Base-by-base conservation (phyloP, 2,113 vertebrate species). In the Aspiorhynchus laticeps region DNA sequence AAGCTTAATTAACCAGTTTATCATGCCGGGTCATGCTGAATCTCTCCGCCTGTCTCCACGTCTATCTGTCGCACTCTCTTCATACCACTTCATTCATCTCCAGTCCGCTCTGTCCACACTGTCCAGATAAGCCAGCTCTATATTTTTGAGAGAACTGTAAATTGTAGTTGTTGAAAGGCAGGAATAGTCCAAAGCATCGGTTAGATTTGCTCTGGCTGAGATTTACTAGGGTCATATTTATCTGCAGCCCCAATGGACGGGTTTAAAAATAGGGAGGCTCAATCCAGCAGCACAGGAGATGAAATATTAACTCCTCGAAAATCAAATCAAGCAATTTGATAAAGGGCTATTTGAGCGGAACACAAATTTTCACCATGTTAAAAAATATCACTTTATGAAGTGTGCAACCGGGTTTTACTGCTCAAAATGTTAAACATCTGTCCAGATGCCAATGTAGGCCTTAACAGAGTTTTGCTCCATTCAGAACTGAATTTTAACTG, bases 1-100 rank as follows among this genome's bases (percentile, higher is more conserved):
- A 43, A 71, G n/a, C 53, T 83, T 86, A 88, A 90, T 89, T 88
- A 89, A 86, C 43, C 83, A 73, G 85, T 91, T 90, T 69, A 86
- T 90, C 85, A 86, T 81, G 77, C 26, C 38, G 65, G 75, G 46
- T 65, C 67, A 65, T 65, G 71, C 85, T 67, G 56, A 48, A 65
- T 61, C 61, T 80, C 59, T 51, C 76, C 10, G 61, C n/a, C 77
- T 36, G 41, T 67, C 78, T 85, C 51, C 78, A 85, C 11, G 36
- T 36, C 17, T 17, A 4, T 46, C n/a, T 36, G 41, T 67, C 36
- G 51, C 86, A 43, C 36, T 46, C 33, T 77, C n/a, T 33, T 86
- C 80, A 36, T 12, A 80, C 28, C 46, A 31, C 33, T 53, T 31
- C 74, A 87, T 83, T 77, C 67, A 74, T 84, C 85, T 85, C 43